A percentile compares a stretch with the other conserved stretches of the same genome.
Evolutionary conservation across 2,888 invertebrate species (phyloP).

Genomic region (Resseliella maxima): DNA sequence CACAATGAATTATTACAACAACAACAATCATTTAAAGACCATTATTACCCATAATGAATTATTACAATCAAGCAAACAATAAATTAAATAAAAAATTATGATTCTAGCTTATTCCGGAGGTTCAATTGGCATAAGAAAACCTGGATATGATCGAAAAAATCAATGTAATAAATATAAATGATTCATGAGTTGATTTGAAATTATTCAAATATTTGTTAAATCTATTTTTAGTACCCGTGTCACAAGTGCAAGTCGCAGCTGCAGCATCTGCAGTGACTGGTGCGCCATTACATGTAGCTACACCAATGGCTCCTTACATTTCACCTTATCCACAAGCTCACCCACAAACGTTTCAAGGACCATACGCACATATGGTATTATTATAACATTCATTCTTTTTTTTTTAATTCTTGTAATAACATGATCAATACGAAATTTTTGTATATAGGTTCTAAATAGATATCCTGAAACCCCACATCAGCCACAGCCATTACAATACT

Average conservation of each 20-base stretch:
- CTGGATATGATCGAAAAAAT: slow-evolving; percentile 37
- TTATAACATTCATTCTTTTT: neutral
- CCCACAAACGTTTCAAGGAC: slow-evolving; percentile 69
- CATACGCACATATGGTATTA: slow-evolving; percentile 69
- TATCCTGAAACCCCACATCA: slow-evolving; percentile 73
- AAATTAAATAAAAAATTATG: neutral
- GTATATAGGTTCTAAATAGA: slow-evolving; percentile 72
- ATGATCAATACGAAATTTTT: slow-evolving; percentile 61
- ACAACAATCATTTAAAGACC: too few relatives aligned
- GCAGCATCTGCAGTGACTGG: slow-evolving; percentile 74
- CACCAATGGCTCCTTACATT: slow-evolving; percentile 78
- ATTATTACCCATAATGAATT: too few relatives aligned
- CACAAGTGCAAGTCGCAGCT: slow-evolving; percentile 85
- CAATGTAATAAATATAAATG: neutral
- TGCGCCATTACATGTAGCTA: slow-evolving; percentile 85
- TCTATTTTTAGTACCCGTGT: slow-evolving; percentile 66
- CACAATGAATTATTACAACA: too few relatives aligned
- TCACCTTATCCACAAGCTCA: slow-evolving; percentile 73
- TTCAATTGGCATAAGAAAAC: neutral
- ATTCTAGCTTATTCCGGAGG: neutral
- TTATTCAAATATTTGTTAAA: neutral
- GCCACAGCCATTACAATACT: slow-evolving; percentile 68
- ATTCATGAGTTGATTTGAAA: too few relatives aligned
- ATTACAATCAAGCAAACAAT: neutral
- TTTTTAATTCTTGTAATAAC: slow-evolving; percentile 59